Evolutionary conservation across 1,140 invertebrate species (phyloP).

Genomic region (Arion vulgaris): DNA sequence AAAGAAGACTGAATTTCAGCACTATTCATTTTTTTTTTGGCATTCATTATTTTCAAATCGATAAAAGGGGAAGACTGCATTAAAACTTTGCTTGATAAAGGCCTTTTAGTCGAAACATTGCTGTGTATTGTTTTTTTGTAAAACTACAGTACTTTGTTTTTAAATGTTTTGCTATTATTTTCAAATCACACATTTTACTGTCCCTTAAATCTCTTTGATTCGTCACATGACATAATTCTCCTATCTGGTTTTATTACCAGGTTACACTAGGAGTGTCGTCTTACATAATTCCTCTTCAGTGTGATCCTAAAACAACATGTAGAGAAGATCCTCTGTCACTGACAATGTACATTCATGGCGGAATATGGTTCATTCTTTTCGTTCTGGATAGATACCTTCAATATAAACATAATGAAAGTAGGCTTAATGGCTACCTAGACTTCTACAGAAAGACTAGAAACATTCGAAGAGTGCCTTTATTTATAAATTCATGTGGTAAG

Average conservation of each 20-base stretch:
- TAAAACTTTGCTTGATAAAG: too few relatives aligned
- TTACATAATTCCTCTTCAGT: constrained; percentile 48
- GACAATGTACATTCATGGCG: constrained; percentile 54
- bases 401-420: constrained; percentile 52
- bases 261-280: constrained; percentile 21
- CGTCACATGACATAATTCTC: background rate
- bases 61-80: too few relatives aligned
- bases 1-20: too few relatives aligned
- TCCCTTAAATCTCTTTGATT: background rate
- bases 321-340: constrained; percentile 44
- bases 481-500: constrained; percentile 60
- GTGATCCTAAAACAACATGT: constrained; percentile 14
- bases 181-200: too few relatives aligned
- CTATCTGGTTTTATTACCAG: constrained; percentile 7
- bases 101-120: too few relatives aligned
- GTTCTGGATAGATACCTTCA: constrained; percentile 53
- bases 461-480: constrained; percentile 55
- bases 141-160: too few relatives aligned
- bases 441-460: constrained; percentile 62
- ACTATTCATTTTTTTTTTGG: too few relatives aligned
- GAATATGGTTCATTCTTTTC: constrained; percentile 58
- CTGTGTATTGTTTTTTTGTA: too few relatives aligned
- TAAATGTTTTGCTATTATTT: too few relatives aligned
- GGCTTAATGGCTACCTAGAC: constrained; percentile 60
- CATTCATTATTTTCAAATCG: too few relatives aligned